A percentile compares a stretch with the other conserved stretches of the same genome.
These are phyloP conservation scores for Ips nitidus DNA, from an alignment of 1,140 invertebrate genomes.

Conservation along the genomic window DNA sequence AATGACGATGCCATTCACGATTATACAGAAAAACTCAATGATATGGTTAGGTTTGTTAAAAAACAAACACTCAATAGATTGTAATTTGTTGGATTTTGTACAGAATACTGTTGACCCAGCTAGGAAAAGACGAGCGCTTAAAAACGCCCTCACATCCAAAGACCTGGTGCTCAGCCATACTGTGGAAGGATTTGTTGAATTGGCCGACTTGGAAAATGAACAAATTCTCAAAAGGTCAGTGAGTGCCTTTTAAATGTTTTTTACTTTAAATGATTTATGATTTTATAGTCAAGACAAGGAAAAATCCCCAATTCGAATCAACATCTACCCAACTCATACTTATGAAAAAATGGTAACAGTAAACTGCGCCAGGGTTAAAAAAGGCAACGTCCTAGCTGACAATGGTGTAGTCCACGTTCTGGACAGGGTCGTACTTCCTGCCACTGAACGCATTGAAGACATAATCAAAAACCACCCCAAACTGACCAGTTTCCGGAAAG, in stretches of 20 bases:
- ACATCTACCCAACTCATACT: constrained; percentile 59
- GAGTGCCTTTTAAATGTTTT: background rate
- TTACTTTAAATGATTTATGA: constrained; percentile 11
- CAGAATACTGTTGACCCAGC: constrained; percentile 45
- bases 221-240: constrained; percentile 17
- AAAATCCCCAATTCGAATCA: constrained; percentile 59
- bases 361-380: constrained; percentile 58
- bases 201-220: constrained; percentile 52
- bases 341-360: constrained; percentile 54
- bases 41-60: constrained; percentile 46
- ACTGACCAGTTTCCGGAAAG: constrained; percentile 47
- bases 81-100: background rate
- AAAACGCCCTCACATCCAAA: constrained; percentile 42
- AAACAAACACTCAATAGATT: background rate
- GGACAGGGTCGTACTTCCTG: constrained; percentile 62
- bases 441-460: constrained; percentile 52
- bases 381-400: constrained; percentile 57
- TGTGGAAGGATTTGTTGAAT: constrained; percentile 53
- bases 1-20: constrained; percentile 58
- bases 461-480: constrained; percentile 50
- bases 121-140: constrained; percentile 40
- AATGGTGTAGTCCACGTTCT: constrained; percentile 72
- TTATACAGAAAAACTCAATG: constrained; percentile 52
- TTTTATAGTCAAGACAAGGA: constrained; percentile 54
- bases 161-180: constrained; percentile 54